Base-by-base conservation (phyloP, 2,888 invertebrate species). In the Hanleya hanleyi region DNA sequence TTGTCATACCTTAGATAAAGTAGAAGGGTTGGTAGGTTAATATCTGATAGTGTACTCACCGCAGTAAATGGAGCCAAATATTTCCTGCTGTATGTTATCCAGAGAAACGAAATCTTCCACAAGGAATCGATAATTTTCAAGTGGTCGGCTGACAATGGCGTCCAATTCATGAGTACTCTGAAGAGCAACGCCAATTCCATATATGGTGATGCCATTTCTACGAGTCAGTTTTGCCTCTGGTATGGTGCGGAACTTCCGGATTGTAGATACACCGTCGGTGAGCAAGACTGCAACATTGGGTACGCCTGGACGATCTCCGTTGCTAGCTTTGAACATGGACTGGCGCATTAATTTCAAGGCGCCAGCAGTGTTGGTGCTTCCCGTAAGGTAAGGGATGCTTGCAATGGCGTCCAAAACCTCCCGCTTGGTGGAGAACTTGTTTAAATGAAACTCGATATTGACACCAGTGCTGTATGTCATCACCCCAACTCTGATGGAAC, bases 241-340 rank as follows among this genome's bases (percentile, higher is more conserved):
- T 18, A 73, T 29, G 1, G 77, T 77, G 38, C 64, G 5, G 12
- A 62, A 35, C 4, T 61, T 15, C 38, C 78, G 57, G 33, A 80
- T 69, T 4, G 74, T 77, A 22, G 76, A 76, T 61, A 26, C 79
- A 1, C 82, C 82, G 49, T 80, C 82, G 1, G 79, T 76, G n/a
- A 82, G 69, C 33, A 82, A 32, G 18, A 81, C 35, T 22, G 73
- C 37, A 0, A 81, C 62, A 51, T 75, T 32, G 0, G 57, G 47
- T 1, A 74, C 77, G 9, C 32, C n/a, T 1, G 47, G 67, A 4
- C 79, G 57, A 41, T 77, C 79, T 9, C 80, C 80, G 29, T 67
- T 67, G 9, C 51, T 67, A 12, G 41, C 0, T 0, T 62, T 51
- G 50, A 80, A 80, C 78, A 80, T 75, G 0, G 15, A n/a, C 51